Evolutionary conservation across 1,140 invertebrate genomes (phyloP).

Genomic region (Macrostomum lignano): DNA sequence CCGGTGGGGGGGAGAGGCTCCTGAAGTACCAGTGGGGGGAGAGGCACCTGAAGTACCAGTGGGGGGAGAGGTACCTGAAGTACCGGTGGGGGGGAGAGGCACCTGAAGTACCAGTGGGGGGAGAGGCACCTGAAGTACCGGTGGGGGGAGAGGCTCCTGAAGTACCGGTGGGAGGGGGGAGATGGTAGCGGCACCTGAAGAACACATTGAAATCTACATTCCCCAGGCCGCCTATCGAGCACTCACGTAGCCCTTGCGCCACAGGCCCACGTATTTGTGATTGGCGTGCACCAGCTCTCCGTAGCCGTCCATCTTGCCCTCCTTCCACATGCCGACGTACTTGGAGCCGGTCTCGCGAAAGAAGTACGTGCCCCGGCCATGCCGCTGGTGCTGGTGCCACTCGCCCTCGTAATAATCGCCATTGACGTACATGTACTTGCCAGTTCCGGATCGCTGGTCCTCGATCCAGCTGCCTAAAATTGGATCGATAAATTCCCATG

Average conservation of each 20-base stretch:
- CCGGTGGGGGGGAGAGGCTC: too few species aligned
- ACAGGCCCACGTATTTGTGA: slow-evolving; percentile 29
- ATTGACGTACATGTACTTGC: slow-evolving; percentile 27
- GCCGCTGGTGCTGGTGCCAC: slow-evolving; percentile 31
- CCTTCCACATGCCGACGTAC: slow-evolving; percentile 27
- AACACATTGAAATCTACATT: neutral
- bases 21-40: too few species aligned
- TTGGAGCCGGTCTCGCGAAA: slow-evolving; percentile 32
- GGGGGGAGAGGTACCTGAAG: too few species aligned
- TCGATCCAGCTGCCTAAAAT: slow-evolving; percentile 27
- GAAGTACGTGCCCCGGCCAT: slow-evolving; percentile 35
- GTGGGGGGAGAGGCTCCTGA: too few species aligned
- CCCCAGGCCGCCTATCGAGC: neutral
- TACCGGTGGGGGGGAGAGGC: too few species aligned
- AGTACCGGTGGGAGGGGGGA: too few species aligned
- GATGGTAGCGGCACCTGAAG: neutral
- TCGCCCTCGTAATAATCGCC: slow-evolving; percentile 31
- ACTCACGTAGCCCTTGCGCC: slow-evolving; percentile 26
- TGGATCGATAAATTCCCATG: slow-evolving; percentile 7
- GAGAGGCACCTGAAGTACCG: too few species aligned
- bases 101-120: too few species aligned
- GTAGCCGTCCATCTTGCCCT: slow-evolving; percentile 26
- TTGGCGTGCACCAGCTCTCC: slow-evolving; percentile 29
- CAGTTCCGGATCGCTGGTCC: slow-evolving; percentile 24
- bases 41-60: too few species aligned